A percentile compares a stretch with the other conserved stretches of the same genome.
These are phyloP conservation scores for Phaethon lepturus DNA, from an alignment of 2,113 vertebrate species.

Conservation along the genomic window DNA sequence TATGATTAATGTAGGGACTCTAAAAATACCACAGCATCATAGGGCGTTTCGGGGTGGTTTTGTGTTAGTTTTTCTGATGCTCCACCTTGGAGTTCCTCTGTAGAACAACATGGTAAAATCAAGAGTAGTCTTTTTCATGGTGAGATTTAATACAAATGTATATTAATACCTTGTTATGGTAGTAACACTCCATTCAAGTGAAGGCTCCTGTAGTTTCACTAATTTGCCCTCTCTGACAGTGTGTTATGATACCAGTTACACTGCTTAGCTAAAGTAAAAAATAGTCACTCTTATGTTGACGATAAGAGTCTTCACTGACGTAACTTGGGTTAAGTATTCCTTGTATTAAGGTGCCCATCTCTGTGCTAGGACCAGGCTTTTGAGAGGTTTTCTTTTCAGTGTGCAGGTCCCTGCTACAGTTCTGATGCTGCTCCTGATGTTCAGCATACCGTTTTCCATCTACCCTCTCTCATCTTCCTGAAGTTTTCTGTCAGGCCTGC, in stretches of 20 bases:
- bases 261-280: neutral
- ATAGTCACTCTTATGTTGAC: neutral
- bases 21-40: neutral
- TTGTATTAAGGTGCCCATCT: neutral
- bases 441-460: neutral
- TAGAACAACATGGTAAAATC: neutral
- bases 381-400: neutral
- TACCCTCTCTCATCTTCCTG: neutral
- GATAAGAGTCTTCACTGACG: neutral
- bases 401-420: neutral
- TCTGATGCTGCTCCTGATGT: neutral
- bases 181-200: neutral
- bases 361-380: neutral
- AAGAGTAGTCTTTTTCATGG: neutral
- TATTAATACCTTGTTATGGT: conserved; percentile 11
- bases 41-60: neutral
- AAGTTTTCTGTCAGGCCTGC: neutral
- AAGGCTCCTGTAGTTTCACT: conserved; percentile 50
- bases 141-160: neutral
- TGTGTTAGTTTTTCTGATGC: neutral
- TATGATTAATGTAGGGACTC: neutral
- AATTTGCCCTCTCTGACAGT: conserved; percentile 34
- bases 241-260: neutral
- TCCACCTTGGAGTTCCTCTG: conserved; percentile 1
- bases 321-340: neutral